Evolutionary conservation across 1,140 invertebrate species (phyloP), one percentile per base, ranked within the genome.

Genomic region (Coenobita brevimanus): DNA sequence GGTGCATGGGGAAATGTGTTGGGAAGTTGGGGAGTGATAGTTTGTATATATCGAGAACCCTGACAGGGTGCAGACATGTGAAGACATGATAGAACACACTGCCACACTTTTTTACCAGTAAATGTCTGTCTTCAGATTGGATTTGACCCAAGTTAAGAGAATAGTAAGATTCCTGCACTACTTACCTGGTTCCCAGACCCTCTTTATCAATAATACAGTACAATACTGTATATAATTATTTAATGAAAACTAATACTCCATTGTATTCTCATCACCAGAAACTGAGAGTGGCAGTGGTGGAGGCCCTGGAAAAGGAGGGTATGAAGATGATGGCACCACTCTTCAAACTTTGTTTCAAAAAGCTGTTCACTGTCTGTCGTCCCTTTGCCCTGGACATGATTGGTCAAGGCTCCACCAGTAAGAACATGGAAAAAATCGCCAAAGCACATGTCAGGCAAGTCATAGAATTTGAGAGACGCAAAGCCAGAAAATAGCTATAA

Each of bases 311-410:
- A 46, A 50, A 73, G 21, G 89, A 90, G 46, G 87, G 89, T 10
- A 50, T 90, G 13, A 85, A 82, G 41, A 90, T 90, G 89, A 88
- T 89, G 17, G 82, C 84, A 27, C 62, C 87, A 17, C 69, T 90
- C 17, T 90, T 90, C 67, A 90, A 90, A 79, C 69, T 90, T 17
- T 90, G 89, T 46, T 90, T 90, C 80, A 89, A 90, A 64, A 90
- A 90, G 76, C 76, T 90, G 36, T 90, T 90, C 38, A 71, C 82
- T 13, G 89, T 90, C 21, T 89, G 89, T 27, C 67, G 76, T 54
- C 89, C 89, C 54, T 90, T 90, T 75, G 89, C 89, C 27, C 54
- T 81, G 27, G 89, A 90, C 64, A 86, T 90, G 8, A 89, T 89
- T 15, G 89, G 89, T 24, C 89, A 76, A 17, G 89, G 89, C 17